Base-by-base conservation (phyloP, 2,888 invertebrate species). In the Gerris lacustris region DNA sequence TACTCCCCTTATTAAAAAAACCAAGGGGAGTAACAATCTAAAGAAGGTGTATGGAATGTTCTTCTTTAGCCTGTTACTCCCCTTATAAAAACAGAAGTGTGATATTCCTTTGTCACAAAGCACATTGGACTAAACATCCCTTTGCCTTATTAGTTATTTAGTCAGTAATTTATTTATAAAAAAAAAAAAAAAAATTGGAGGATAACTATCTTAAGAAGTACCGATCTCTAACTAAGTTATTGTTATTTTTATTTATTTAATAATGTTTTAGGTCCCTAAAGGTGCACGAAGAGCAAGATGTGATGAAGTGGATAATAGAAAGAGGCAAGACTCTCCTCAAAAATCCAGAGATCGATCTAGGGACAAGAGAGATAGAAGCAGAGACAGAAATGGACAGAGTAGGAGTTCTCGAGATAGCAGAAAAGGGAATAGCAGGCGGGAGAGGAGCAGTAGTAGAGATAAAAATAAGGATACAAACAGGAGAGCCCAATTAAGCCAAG, bases 291-390 rank as follows among this genome's bases (percentile, higher is more conserved):
- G 31, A 31, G 31, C 45, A 62, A 47, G 45, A 66, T 45, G 31
- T 66, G 67, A n/a, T 67, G 43, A 67, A 17, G 63, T 45, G 62
- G 55, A 63, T 45, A 63, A 66, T 67, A 67, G 66, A 67, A 62
- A 69, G 63, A 17, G 45, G 43, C 5, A 18, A 11, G n/a, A 55
- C 45, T 66, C 45, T 11, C 44, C 45, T 45, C 45, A 70, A 18
- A 70, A 70, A 55, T 63, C 72, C 45, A 74, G 72, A 45, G 74
- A 70, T 15, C 72, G 69, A 55, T 66, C 69, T 17, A 70, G 44
- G 5, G 45, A 31, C 9, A 68, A 63, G 6, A 69, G 64, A n/a
- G 44, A 44, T 5, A 67, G 67, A 17, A 68, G 15, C 15, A 45
- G 43, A 11, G 44, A 64, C 45, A 73, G 72, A 31, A 73, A 68